Conservation (phyloP, 2,113 vertebrate genomes). For the Psophia crepitans region DNA sequence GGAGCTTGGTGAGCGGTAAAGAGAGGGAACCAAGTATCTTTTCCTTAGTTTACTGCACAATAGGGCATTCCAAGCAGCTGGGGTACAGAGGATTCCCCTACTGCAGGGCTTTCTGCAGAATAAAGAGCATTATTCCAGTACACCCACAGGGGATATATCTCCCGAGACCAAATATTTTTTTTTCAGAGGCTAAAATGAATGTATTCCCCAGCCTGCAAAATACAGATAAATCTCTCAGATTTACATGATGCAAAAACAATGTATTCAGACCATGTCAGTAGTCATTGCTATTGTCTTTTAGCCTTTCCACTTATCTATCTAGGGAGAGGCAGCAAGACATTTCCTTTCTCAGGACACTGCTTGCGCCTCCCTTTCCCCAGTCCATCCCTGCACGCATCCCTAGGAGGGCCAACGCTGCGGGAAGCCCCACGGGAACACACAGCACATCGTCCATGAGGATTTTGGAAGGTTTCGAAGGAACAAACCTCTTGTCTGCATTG, state of each 20-base stretch:
- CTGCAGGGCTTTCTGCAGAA: conserved; percentile 1
- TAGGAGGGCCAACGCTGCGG: background rate
- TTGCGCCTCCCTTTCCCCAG: background rate
- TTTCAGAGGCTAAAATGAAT: background rate
- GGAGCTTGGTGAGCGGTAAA: background rate
- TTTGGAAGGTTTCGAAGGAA: background rate
- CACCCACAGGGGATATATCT: background rate
- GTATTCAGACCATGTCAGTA: background rate
- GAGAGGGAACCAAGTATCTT: background rate
- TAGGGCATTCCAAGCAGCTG: background rate
- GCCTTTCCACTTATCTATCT: background rate
- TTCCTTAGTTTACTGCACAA: background rate
- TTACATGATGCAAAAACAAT: conserved; percentile 26
- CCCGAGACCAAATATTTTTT: background rate
- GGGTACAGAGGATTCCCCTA: background rate
- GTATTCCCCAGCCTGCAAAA: background rate
- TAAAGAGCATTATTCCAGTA: conserved; percentile 27
- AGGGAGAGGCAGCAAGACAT: background rate
- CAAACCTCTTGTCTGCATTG: background rate
- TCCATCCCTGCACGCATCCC: background rate
- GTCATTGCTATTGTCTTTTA: conserved; percentile 41
- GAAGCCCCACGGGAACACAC: background rate
- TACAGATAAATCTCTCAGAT: background rate
- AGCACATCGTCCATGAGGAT: background rate
- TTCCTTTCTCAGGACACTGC: background rate